phyloP scores from a whole-genome alignment of 2,113 vertebrate genomes.

The Pelvicachromis taeniatus region DNA sequence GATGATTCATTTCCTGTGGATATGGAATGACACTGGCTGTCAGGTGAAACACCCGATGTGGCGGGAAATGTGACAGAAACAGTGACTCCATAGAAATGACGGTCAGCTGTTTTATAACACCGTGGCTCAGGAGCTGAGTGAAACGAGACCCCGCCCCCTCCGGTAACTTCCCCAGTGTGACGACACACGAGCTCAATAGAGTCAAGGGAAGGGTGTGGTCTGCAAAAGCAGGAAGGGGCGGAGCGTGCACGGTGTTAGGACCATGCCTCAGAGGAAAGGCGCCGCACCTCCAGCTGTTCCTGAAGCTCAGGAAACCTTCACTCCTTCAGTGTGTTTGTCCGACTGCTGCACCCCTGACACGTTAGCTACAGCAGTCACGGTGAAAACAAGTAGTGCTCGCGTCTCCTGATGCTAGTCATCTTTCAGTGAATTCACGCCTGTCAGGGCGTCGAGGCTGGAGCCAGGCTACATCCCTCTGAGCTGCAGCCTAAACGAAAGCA shows the following conservation, averaged over 20 bases:
- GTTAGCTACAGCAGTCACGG: not conserved
- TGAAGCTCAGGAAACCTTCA: not conserved
- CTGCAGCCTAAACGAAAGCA: not conserved
- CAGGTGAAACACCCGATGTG: not conserved
- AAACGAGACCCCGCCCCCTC: not conserved
- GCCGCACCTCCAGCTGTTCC: not conserved
- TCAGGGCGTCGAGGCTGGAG: not conserved
- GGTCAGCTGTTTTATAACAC: not conserved
- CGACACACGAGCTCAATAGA: slow-evolving; percentile 24
- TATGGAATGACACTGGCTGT: not conserved
- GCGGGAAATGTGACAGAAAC: not conserved
- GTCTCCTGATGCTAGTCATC: not conserved
- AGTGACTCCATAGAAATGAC: not conserved
- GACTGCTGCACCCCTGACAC: not conserved
- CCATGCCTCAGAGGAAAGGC: not conserved
- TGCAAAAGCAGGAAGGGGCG: not conserved
- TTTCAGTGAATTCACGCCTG: not conserved
- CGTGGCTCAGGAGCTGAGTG: not conserved
- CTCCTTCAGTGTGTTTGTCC: not conserved
- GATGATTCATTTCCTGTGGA: slow-evolving; percentile 9
- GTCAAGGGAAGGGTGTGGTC: slow-evolving; percentile 6
- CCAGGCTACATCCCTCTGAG: not conserved
- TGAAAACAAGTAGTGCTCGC: rapidly evolving
- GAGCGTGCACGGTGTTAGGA: not conserved
- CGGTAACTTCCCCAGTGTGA: not conserved